phyloP scores from a whole-genome alignment of 2,113 vertebrate species.

The Channa maculata region DNA sequence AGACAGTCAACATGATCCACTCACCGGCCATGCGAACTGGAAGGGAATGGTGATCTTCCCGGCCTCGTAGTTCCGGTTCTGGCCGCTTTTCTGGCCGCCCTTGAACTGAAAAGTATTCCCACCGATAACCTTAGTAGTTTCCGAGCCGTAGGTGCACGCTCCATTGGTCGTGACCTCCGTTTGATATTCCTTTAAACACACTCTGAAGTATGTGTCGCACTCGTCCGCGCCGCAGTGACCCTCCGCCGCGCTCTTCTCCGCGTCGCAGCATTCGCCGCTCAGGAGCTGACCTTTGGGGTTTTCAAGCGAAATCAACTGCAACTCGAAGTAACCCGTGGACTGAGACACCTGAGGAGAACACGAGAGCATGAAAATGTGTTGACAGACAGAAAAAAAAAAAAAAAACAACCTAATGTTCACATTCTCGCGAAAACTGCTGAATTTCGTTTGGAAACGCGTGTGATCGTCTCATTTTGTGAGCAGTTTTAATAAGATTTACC shows the following conservation, averaged over 20 bases:
- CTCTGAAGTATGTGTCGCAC: constrained; percentile 93
- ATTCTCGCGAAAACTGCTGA: too few species aligned
- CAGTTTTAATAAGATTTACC: too few species aligned
- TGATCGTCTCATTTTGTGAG: not conserved
- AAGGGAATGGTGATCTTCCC: constrained; percentile 93
- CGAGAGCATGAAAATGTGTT: not conserved
- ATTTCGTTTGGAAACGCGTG: not conserved
- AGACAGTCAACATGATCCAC: constrained; percentile 50
- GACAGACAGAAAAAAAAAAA: too few species aligned
- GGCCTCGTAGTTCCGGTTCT: constrained; percentile 77
- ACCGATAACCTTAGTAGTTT: constrained; percentile 90
- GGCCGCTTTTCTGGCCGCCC: constrained; percentile 81
- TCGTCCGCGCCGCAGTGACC: constrained; percentile 87
- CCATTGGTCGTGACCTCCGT: constrained; percentile 88
- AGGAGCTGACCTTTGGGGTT: constrained; percentile 91
- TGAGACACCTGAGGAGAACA: constrained; percentile 88
- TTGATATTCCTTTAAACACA: constrained; percentile 97
- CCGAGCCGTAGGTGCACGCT: constrained; percentile 91
- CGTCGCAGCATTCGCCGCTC: constrained; percentile 93
- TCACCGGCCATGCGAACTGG: constrained; percentile 96
- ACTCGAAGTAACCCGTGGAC: constrained; percentile 94
- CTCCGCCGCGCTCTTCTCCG: constrained; percentile 80
- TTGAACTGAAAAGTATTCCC: constrained; percentile 93
- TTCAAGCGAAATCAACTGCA: constrained; percentile 91
- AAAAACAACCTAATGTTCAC: too few species aligned